Evolutionary conservation across 2,797 vertebrate species (phyloP).

Genomic region (Sebastes iracundus): DNA sequence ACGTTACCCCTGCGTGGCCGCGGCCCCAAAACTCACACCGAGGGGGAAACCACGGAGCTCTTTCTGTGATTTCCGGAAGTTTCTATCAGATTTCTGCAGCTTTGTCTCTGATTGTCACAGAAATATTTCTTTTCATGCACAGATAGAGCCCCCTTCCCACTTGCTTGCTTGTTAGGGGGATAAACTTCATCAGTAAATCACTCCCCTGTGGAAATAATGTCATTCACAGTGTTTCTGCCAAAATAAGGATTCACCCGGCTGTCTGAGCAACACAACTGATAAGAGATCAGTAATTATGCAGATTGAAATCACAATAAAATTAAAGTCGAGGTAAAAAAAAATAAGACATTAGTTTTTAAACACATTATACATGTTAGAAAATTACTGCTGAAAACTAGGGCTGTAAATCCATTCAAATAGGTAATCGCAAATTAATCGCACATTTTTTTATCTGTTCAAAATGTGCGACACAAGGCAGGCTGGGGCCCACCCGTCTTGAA

Average conservation of each 20-base stretch:
- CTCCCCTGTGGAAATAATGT: conserved; percentile 10
- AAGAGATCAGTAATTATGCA: conserved; percentile 23
- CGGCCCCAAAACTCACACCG: conserved; percentile 20
- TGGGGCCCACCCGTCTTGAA: too few relatives aligned
- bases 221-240: not conserved
- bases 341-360: not conserved
- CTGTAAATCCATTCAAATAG: too few relatives aligned
- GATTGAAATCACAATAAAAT: not conserved
- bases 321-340: not conserved
- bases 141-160: not conserved
- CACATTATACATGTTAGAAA: not conserved
- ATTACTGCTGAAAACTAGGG: not conserved
- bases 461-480: too few relatives aligned
- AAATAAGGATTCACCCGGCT: not conserved
- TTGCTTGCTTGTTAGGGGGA: not conserved
- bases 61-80: conserved; percentile 12
- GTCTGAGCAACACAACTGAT: conserved; percentile 1
- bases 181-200: conserved; percentile 4
- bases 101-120: conserved; percentile 32
- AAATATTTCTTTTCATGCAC: not conserved
- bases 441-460: too few relatives aligned
- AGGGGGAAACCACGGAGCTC: not conserved
- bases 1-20: conserved; percentile 26
- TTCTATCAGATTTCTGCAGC: conserved; percentile 33
- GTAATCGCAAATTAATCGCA: too few relatives aligned